phyloP scores from a whole-genome alignment of 2,888 invertebrate genomes.

The Coelinius sp. region DNA sequence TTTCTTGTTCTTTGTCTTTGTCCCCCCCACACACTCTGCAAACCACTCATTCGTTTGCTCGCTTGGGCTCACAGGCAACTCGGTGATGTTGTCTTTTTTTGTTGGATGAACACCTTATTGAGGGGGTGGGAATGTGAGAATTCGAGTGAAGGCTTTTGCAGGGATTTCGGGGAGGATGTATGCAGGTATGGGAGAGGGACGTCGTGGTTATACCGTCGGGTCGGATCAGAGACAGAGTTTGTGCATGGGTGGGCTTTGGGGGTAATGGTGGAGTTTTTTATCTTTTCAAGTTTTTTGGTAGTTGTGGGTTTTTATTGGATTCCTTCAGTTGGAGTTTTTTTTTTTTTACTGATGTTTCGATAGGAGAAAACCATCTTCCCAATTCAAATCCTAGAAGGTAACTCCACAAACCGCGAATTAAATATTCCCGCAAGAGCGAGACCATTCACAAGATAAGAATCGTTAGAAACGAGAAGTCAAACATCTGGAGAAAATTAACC shows the following conservation, averaged over 20 bases:
- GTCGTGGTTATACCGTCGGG: conserved; percentile 50
- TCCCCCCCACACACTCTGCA: conserved; percentile 2
- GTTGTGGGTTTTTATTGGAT: not conserved
- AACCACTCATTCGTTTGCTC: not conserved
- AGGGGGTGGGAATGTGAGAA: conserved; percentile 32
- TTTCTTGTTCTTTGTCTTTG: conserved; percentile 25
- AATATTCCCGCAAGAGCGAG: conserved; percentile 23
- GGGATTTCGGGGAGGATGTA: conserved; percentile 41
- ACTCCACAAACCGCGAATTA: conserved; percentile 1
- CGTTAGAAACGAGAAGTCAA: conserved; percentile 34
- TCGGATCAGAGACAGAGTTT: conserved; percentile 50
- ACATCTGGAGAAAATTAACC: conserved; percentile 51
- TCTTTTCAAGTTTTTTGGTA: not conserved
- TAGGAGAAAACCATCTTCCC: not conserved
- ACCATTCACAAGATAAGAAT: conserved; percentile 33
- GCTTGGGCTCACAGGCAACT: conserved; percentile 3
- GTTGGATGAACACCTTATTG: too few species aligned
- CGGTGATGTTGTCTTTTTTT: not conserved
- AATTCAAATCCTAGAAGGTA: not conserved
- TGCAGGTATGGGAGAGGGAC: not conserved
- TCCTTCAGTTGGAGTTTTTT: too few species aligned
- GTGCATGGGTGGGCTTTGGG: not conserved
- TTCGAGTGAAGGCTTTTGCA: conserved; percentile 34
- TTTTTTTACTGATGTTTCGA: not conserved
- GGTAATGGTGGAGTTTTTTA: not conserved